phyloP scores from a whole-genome alignment of 2,113 vertebrate species.

The Microtus oregoni region DNA sequence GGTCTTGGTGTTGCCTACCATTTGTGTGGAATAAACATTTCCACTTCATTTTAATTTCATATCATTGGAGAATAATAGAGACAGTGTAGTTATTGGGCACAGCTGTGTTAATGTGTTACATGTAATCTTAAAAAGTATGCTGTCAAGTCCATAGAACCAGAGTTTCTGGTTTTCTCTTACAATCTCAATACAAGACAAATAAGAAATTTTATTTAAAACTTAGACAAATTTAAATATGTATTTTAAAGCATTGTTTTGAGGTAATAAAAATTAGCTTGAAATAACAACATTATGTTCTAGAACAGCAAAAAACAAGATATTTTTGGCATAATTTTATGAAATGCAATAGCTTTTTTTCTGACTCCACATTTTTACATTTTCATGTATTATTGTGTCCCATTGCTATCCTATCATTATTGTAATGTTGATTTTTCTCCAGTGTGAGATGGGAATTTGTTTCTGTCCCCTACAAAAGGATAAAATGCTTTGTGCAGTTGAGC shows the following conservation, averaged over 20 bases:
- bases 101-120: conserved; percentile 82
- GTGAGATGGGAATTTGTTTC: not conserved
- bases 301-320: not conserved
- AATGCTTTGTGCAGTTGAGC: not conserved
- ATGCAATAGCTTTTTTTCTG: not conserved
- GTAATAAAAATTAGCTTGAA: conserved; percentile 50
- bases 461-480: not conserved
- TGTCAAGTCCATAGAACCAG: conserved; percentile 78
- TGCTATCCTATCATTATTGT: not conserved
- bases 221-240: conserved; percentile 75
- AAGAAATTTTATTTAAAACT: conserved; percentile 80
- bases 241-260: conserved; percentile 52
- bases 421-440: not conserved
- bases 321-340: not conserved
- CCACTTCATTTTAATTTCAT: conserved; percentile 85
- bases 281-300: not conserved
- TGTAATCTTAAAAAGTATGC: conserved; percentile 78
- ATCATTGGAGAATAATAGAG: conserved; percentile 80
- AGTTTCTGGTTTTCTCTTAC: conserved; percentile 77
- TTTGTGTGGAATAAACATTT: conserved; percentile 83
- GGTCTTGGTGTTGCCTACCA: conserved; percentile 75
- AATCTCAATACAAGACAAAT: conserved; percentile 77
- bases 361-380: not conserved
- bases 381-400: not conserved
- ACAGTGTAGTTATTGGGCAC: conserved; percentile 81